Base-by-base conservation (phyloP, 2,888 invertebrate species). In the Malthinus seriepunctatus region DNA sequence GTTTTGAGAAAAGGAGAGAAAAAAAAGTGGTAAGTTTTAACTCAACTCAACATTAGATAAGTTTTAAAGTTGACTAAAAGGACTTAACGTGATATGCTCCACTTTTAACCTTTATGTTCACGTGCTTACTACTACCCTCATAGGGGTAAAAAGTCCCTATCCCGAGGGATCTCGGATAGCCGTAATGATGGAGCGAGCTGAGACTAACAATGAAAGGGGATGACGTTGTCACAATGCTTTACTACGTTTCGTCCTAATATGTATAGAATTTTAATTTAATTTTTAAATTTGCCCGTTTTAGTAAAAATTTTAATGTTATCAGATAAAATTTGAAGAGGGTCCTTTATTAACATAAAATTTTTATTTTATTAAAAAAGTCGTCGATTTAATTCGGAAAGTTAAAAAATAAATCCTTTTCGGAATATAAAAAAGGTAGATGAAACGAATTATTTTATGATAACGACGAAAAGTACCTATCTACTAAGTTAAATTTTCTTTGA, bases 121-220 rank as follows among this genome's bases (percentile, higher is more conserved):
- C 47, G 46, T 47, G 37, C 37, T 35, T 39, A 50, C 48, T 47
- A 32, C 45, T 49, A 51, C 47, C 38, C 45, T 23, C 49, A 59
- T 37, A 32, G 39, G 53, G 60, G 60, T 38, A 50, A 31, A 15
- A 37, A 31, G 45, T 51, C 56, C 50, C 48, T 51, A 59, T 62
- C 62, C 62, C 60, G 33, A 47, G 63, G 60, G 62, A 62, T 60
- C 56, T 56, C 44, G 54, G 56, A 64, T 64, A 56, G 59, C 50
- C 56, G 56, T 64, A 64, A 64, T 62, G 59, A 62, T 53, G 61
- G 51, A 44, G 48, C 63, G 56, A 59, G 53, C 54, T 56, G 50
- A 56, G 60, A 55, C 55, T 55, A 52, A 52, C 60, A 52, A 57
- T 59, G 62, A 60, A 56, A 60, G 62, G 54, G 56, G 61, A 56